A percentile compares a stretch with the other conserved stretches of the same genome.
phyloP scores from a whole-genome alignment of 2,113 vertebrate genomes.

The Psilopsiagon aymara region DNA sequence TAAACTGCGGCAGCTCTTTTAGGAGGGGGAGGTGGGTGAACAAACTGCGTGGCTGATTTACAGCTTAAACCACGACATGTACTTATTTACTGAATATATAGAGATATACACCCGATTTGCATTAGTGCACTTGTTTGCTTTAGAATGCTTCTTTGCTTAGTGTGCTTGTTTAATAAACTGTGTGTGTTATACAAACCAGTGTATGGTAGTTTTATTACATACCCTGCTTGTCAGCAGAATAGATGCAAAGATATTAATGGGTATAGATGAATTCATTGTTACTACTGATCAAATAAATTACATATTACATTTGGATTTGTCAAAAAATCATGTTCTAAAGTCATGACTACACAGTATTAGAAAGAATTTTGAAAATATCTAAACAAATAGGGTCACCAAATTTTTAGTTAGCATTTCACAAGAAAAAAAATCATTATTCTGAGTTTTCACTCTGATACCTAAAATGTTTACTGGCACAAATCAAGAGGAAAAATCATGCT shows the following conservation, averaged over 20 bases:
- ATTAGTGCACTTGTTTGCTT: not conserved
- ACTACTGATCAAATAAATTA: not conserved
- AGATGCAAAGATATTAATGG: not conserved
- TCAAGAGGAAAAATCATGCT: not conserved
- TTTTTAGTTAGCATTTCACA: not conserved
- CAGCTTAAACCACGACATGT: no score
- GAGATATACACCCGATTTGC: not conserved
- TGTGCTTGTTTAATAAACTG: not conserved
- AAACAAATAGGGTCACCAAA: not conserved
- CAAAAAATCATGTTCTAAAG: not conserved
- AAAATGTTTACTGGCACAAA: not conserved
- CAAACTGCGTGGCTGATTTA: no score
- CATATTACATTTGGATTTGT: not conserved
- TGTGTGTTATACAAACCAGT: not conserved
- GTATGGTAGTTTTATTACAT: not conserved
- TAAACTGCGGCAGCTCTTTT: no score
- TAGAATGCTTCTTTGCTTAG: not conserved
- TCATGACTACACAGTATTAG: not conserved
- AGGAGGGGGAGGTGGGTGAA: no score
- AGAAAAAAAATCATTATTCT: not conserved
- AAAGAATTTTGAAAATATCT: not conserved
- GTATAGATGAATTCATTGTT: not conserved
- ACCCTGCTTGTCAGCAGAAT: not conserved
- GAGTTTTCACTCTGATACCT: not conserved
- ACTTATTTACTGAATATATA: not conserved